Base-by-base conservation (phyloP, 35 echinoderm and acorn worm genomes). In the Stichopus chloronotus region DNA sequence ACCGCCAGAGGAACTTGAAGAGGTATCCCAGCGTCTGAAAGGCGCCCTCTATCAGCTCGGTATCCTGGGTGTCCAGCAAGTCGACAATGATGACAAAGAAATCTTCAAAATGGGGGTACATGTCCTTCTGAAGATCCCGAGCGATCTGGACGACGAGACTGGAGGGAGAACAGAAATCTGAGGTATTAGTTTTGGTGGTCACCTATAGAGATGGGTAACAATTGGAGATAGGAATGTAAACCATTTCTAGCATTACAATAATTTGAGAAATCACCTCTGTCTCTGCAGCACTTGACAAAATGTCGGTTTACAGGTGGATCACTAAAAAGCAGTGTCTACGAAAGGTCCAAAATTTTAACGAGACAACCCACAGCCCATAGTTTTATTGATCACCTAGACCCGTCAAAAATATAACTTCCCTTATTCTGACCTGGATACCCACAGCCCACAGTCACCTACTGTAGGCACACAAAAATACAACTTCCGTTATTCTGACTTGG, bases 1-100 rank as follows among this genome's bases (percentile, higher is more conserved):
- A 99, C 24, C 97, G 93, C 97, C 97, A 99, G 2, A 99, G 94
- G 79, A 95, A 96, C 92, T 99, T 99, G 92, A 99, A 96, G 54
- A 99, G 95, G 86, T 99, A 99, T 53, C 93, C 94, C 6, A 99
- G 92, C 14, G 93, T 90, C 53, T 92, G 93, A 93, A 99, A 99
- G 59, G 95, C 91, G 78, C 63, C 90, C 92, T 99, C 97, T 19
- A 99, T 82, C 14, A 99, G 57, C 14, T 99, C 97, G 19, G 97
- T 96, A 79, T 99, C 97, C 78, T 99, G 95, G 7, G 95, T 96
- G 78, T 99, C 93, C 10, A 99, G 76, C 7, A 96, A 56, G 8
- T 88, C 92, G 3, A 92, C 90, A 8, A 99, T 95, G 59, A 99
- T 99, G 16, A 92, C 65, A 79, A 99, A 99, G 79, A 99, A 99